A percentile compares a stretch with the other conserved stretches of the same genome.
Conservation (phyloP, 1,140 invertebrate species). For the Bombus pascuorum region DNA sequence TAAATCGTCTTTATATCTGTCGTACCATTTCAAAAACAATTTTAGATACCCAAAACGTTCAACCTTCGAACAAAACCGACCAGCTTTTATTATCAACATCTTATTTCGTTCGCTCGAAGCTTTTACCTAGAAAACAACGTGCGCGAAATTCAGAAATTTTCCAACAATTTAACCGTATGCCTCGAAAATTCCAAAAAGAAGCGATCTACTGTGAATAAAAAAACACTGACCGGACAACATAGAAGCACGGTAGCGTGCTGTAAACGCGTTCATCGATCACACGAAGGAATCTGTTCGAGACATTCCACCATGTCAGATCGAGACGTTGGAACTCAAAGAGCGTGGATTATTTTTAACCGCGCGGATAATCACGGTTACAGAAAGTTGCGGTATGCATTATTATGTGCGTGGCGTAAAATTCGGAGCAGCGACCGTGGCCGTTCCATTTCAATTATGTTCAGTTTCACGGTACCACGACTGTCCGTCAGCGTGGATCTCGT, state of each 20-base stretch:
- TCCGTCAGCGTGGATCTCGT: background rate
- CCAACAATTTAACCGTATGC: too few species aligned
- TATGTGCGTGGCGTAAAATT: background rate
- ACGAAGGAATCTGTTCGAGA: background rate
- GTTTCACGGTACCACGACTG: slow-evolving; percentile 4
- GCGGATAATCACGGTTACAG: slow-evolving; percentile 8
- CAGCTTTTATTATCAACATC: too few species aligned
- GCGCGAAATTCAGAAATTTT: too few species aligned
- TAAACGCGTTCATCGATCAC: background rate
- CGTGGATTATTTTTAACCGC: background rate
- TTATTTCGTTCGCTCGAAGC: background rate
- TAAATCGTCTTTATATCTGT: background rate
- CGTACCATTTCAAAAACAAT: too few species aligned
- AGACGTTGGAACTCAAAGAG: background rate
- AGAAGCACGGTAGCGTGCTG: too few species aligned
- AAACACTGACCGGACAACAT: too few species aligned
- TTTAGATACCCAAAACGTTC: background rate
- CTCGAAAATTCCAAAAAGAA: too few species aligned
- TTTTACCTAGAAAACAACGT: fast-evolving
- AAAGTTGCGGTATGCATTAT: background rate
- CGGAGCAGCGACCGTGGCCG: slow-evolving; percentile 27
- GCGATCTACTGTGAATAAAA: too few species aligned
- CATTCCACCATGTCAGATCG: background rate
- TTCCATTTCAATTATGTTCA: slow-evolving; percentile 34
- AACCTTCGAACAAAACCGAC: too few species aligned